phyloP scores from a whole-genome alignment of 2,888 invertebrate species.

The Pristionchus entomophagus region DNA sequence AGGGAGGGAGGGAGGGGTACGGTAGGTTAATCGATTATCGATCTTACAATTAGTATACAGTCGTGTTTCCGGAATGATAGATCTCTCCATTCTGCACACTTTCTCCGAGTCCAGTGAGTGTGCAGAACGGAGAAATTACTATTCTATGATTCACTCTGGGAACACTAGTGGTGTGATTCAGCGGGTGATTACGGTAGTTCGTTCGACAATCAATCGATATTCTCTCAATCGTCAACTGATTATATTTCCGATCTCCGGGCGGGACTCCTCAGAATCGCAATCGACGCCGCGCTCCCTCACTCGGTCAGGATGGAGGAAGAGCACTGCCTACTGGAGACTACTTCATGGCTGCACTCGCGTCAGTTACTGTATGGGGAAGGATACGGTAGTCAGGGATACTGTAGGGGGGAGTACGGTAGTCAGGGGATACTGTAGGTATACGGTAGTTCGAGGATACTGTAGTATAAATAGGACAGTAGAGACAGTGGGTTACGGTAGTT shows the following conservation, averaged over 20 bases:
- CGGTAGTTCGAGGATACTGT: background rate
- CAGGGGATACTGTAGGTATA: background rate
- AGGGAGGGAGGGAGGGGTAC: background rate
- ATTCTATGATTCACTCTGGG: too few relatives aligned
- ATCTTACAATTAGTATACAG: too few relatives aligned
- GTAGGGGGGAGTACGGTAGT: background rate
- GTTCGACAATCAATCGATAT: background rate
- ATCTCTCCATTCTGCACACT: too few relatives aligned
- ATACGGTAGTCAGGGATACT: background rate
- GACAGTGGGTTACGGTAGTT: background rate
- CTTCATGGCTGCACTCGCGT: slow-evolving; percentile 30
- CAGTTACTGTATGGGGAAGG: background rate
- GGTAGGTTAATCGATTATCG: background rate
- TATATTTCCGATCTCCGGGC: slow-evolving; percentile 28
- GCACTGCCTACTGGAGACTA: background rate
- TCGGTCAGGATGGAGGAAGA: slow-evolving; percentile 32
- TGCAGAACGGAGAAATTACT: too few relatives aligned
- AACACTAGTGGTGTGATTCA: too few relatives aligned
- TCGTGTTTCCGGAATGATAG: too few relatives aligned
- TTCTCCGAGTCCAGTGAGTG: too few relatives aligned
- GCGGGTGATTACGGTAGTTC: too few relatives aligned
- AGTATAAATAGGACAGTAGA: background rate
- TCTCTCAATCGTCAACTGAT: too few relatives aligned
- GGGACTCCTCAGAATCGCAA: slow-evolving; percentile 33
- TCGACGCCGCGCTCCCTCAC: background rate